Evolutionary conservation across 2,888 invertebrate species (phyloP).

Genomic region (Ecliptopera silaceata): DNA sequence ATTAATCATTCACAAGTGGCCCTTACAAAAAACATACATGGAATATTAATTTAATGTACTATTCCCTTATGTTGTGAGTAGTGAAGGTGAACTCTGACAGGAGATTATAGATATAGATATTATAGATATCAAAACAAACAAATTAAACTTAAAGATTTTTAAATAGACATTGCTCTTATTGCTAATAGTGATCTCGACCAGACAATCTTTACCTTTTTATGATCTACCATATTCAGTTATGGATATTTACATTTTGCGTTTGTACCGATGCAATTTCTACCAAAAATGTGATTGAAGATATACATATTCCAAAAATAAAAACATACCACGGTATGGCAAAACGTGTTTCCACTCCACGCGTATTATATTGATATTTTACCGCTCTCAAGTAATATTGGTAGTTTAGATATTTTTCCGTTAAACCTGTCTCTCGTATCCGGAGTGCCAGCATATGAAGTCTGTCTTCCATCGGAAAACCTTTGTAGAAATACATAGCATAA

Average conservation of each 20-base stretch:
- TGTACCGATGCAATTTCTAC: conserved; percentile 34
- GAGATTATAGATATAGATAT: too few species aligned
- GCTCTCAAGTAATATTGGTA: conserved; percentile 35
- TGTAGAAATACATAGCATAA: conserved; percentile 56
- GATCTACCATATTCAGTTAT: too few species aligned
- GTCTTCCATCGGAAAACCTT: conserved; percentile 57
- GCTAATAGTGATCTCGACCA: too few species aligned
- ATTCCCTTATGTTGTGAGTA: conserved; percentile 3
- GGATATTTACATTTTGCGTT: not conserved
- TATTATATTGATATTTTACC: conserved; percentile 32
- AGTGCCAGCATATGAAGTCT: conserved; percentile 42
- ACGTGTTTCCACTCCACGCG: conserved; percentile 17
- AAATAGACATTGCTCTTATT: too few species aligned
- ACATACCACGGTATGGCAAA: conserved; percentile 51
- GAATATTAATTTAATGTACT: conserved; percentile 7
- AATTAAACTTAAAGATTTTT: too few species aligned
- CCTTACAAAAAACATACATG: conserved; percentile 10
- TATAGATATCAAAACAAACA: too few species aligned
- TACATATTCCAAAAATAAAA: conserved; percentile 39
- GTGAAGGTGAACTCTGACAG: too few species aligned
- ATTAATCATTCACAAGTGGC: not conserved
- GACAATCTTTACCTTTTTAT: too few species aligned
- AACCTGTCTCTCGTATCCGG: conserved; percentile 53
- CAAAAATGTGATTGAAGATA: conserved; percentile 41
- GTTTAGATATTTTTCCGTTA: conserved; percentile 39